phyloP scores from a whole-genome alignment of 1,140 invertebrate genomes.

The Temnothorax nylanderi region DNA sequence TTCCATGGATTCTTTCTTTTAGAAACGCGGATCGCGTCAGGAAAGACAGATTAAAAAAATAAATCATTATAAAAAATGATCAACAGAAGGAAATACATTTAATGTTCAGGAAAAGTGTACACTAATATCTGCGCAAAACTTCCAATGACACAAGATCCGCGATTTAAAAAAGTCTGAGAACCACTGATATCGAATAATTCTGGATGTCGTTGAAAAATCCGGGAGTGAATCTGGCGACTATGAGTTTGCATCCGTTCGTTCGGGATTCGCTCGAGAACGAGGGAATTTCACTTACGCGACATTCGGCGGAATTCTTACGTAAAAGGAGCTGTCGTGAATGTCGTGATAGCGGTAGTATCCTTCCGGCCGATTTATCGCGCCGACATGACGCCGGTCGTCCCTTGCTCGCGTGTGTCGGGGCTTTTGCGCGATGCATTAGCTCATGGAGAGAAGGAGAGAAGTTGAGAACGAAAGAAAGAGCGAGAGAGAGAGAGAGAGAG shows the following conservation, averaged over 20 bases:
- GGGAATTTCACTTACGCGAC: slow-evolving; percentile 51
- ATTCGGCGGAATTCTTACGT: slow-evolving; percentile 44
- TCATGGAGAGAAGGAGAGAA: neutral
- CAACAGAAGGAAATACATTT: neutral
- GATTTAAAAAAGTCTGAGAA: neutral
- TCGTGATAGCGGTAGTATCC: slow-evolving; percentile 64
- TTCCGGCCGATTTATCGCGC: slow-evolving; percentile 56
- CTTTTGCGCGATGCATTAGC: slow-evolving; percentile 20
- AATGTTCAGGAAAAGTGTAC: too few relatives aligned
- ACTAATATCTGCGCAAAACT: neutral
- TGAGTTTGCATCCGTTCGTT: neutral
- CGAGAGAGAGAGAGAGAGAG: too few relatives aligned
- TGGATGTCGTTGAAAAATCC: slow-evolving; percentile 9
- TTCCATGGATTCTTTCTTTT: neutral
- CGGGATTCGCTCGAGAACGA: neutral
- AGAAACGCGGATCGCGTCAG: neutral
- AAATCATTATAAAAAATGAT: slow-evolving; percentile 11
- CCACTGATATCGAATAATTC: neutral
- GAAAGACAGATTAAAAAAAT: slow-evolving; percentile 14
- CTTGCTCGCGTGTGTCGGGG: slow-evolving; percentile 52
- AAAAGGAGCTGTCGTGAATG: slow-evolving; percentile 58
- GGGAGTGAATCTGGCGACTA: neutral
- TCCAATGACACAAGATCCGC: too few relatives aligned
- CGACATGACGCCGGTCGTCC: slow-evolving; percentile 47
- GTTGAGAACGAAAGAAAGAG: neutral